Evolutionary conservation across 2,113 vertebrate genomes (phyloP), one percentile per base, ranked within the genome.

Genomic region (Dasyornis broadbenti): DNA sequence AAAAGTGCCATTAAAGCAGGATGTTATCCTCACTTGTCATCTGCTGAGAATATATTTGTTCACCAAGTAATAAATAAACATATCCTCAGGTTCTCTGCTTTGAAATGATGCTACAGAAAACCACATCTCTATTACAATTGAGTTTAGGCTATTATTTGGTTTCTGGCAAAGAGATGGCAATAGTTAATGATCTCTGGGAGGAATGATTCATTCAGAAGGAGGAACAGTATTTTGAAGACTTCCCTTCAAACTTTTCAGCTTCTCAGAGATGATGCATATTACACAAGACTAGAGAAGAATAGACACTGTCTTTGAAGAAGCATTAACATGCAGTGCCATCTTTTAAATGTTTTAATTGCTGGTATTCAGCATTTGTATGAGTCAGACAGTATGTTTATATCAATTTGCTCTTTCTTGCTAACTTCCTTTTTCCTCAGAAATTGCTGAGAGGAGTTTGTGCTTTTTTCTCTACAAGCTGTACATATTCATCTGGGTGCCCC

Each of bases 321-420:
- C 42, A 86, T 95, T 88, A 94, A 79, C 40, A 92, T 60, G 88
- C 78, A 78, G 40, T 82, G 63, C 90, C 69, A 95, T 88, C 85
- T 93, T 89, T 81, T 53, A 96, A 97, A 91, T 90, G 72, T 88
- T 96, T 97, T 96, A 95, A 96, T 94, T 91, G 85, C 83, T 79
- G 39, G 27, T 39, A 69, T 95, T 97, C 84, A 89, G 23, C 70
- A 88, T 78, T 95, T 63, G 50, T 57, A 63, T 94, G 91, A 97
- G 86, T 81, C 92, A 94, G 94, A 92, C 56, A 54, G 71, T 59
- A 70, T 95, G 86, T 85, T 96, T 95, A 68, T 72, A 94, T 39
- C 12, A 65, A 52, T 79, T 82, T 72, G 56, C 33, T 77, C 76
- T 70, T 83, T 79, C 91, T 94, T 91, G 42, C 68, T 81, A 86